Percentiles rank a stretch among this genome's conserved stretches.
Conservation (phyloP, 2,113 vertebrate genomes). For the Sakesphorus luctuosus region DNA sequence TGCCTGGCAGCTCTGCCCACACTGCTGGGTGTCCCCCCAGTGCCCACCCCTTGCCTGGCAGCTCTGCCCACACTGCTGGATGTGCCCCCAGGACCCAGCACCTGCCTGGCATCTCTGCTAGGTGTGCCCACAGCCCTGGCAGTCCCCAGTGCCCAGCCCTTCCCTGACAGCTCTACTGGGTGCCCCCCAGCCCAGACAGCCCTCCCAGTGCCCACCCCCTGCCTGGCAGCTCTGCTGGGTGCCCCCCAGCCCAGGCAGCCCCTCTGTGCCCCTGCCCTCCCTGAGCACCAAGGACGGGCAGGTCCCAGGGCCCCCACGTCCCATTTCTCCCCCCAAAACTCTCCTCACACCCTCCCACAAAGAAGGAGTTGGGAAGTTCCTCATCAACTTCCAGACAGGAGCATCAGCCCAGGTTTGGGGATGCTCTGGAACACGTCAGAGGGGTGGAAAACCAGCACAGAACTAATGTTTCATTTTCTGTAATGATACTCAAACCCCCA, state of each 20-base stretch:
- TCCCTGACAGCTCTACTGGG: no score
- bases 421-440: neutral
- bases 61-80: neutral
- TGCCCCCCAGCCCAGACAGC: neutral
- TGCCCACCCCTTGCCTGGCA: no score
- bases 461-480: conserved; percentile 73
- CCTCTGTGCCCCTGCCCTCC: neutral
- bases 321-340: neutral
- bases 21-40: neutral
- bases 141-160: no score
- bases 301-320: neutral
- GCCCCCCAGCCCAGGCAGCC: neutral
- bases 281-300: neutral
- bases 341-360: neutral
- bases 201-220: no score
- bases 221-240: no score
- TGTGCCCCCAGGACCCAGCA: no score
- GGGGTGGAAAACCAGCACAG: conserved; percentile 43
- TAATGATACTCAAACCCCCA: conserved; percentile 68
- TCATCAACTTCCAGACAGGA: neutral
- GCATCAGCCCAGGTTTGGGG: neutral
- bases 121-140: no score
- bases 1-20: neutral
- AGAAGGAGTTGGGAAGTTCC: neutral
- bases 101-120: no score